Percentiles rank a stretch among this genome's conserved stretches.
Conservation (phyloP, 2,797 vertebrate genomes). For the Synanceia verrucosa region DNA sequence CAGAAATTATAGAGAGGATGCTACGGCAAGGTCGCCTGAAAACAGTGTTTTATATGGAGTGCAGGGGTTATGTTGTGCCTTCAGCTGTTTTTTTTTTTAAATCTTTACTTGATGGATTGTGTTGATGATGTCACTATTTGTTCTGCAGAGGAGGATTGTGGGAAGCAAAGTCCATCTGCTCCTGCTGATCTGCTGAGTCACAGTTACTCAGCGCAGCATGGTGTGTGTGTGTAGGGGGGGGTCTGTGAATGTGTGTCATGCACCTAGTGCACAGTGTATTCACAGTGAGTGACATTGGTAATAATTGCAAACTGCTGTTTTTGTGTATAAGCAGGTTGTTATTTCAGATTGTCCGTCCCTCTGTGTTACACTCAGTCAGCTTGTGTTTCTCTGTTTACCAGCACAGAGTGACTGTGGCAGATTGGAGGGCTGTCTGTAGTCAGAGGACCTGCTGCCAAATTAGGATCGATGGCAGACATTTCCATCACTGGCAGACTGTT, state of each 20-base stretch:
- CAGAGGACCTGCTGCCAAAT: conserved; percentile 64
- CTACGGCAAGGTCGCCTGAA: neutral
- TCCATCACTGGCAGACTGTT: conserved; percentile 50
- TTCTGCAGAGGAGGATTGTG: conserved; percentile 47
- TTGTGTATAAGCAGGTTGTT: neutral
- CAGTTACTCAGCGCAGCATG: conserved; percentile 41
- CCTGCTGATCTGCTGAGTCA: conserved; percentile 78
- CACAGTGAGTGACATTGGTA: conserved; percentile 11
- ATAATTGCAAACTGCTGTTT: neutral
- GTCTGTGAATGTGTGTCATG: conserved; percentile 24
- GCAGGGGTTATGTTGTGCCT: neutral
- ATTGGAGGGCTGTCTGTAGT: conserved; percentile 51
- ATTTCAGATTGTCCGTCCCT: neutral
- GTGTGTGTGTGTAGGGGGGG: conserved; percentile 11
- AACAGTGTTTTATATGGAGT: neutral
- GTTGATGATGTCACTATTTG: conserved; percentile 41
- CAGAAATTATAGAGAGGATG: conserved; percentile 9
- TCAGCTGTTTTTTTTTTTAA: conserved; percentile 13
- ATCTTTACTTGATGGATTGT: neutral
- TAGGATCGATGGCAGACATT: conserved; percentile 66
- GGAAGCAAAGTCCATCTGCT: conserved; percentile 58
- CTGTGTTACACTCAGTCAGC: conserved; percentile 1
- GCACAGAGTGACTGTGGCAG: conserved; percentile 44
- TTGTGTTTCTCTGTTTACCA: conserved; percentile 28
- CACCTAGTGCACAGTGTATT: neutral